Evolutionary conservation across 2,797 vertebrate species (phyloP), one percentile per base, ranked within the genome.

Genomic region (Aplochiton taeniatus): DNA sequence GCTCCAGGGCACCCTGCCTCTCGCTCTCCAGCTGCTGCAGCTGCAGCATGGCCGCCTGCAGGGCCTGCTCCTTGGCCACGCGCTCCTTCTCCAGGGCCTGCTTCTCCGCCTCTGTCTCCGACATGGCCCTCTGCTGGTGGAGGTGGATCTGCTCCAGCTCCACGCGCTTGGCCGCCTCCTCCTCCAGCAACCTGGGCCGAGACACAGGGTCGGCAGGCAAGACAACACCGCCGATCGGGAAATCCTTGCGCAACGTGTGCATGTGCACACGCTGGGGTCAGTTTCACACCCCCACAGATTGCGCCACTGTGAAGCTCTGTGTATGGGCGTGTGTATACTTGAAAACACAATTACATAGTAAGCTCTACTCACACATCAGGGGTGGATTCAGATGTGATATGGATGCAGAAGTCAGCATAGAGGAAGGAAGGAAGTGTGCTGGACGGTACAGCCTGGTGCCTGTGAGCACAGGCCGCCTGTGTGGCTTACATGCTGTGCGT

Each of bases 111-210:
- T 96, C 94, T 0, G 96, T 98, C 74, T 93, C 90, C 4, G 94
- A 93, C 81, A 99, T 96, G 74, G 95, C 89, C 68, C 87, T 90
- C 80, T 97, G 95, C 90, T 99, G 97, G 79, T 84, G 88, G 79
- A 94, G 84, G 85, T 98, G 96, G 87, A 96, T 92, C 83, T 93
- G 89, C 80, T 99, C 97, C 80, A 99, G 69, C 73, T 96, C 95
- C 0, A 87, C 87, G 73, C 97, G 91, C 90, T 99, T 99, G 1
- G 79, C 68, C 4, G 94, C 92, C 85, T 99, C 97, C 68, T 98
- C 95, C 80, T 99, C 96, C 83, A 99, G 79, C 61, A 99, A 81
- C 70, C 97, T 99, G 87, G 16, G 11, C 58, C 60, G 17, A 75
- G 8, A 74, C 14, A 72, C 14, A 72, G 47, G 54, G 12, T 17